Conservation (phyloP, 2,797 vertebrate species). For the Sardinella longiceps region DNA sequence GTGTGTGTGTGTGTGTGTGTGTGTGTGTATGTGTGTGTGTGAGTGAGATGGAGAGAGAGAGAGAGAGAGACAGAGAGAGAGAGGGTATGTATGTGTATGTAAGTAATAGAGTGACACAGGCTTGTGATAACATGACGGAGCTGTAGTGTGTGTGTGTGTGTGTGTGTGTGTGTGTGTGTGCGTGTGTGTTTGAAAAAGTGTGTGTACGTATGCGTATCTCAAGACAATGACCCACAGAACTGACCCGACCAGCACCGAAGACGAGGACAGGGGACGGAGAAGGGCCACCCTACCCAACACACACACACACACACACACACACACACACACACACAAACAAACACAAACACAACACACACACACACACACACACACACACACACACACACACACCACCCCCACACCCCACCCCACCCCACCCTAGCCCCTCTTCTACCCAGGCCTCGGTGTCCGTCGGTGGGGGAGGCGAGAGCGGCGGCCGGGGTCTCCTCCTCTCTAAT, state of each 20-base stretch:
- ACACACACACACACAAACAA: too few species aligned
- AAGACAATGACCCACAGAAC: neutral
- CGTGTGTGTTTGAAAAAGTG: neutral
- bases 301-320: too few species aligned
- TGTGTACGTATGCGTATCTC: neutral
- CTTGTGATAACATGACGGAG: conserved; percentile 68
- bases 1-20: conserved; percentile 10
- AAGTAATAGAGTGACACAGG: neutral
- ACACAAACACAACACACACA: too few species aligned
- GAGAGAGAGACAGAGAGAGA: neutral
- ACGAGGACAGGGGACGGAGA: conserved; percentile 41
- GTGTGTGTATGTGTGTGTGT: neutral
- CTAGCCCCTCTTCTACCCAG: neutral
- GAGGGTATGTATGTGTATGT: neutral
- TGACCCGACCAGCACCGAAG: neutral
- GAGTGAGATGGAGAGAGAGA: neutral
- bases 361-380: too few species aligned
- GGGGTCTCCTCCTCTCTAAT: conserved; percentile 51
- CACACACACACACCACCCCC: too few species aligned
- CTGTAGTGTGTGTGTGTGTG: conserved; percentile 23
- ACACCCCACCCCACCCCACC: conserved; percentile 30
- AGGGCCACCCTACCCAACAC: conserved; percentile 27
- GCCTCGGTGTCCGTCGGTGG: neutral
- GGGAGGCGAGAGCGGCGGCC: conserved; percentile 35
- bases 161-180: conserved; percentile 4